These are phyloP conservation scores for Nothura maculosa DNA, from an alignment of 2,797 vertebrate species.

Conservation along the genomic window DNA sequence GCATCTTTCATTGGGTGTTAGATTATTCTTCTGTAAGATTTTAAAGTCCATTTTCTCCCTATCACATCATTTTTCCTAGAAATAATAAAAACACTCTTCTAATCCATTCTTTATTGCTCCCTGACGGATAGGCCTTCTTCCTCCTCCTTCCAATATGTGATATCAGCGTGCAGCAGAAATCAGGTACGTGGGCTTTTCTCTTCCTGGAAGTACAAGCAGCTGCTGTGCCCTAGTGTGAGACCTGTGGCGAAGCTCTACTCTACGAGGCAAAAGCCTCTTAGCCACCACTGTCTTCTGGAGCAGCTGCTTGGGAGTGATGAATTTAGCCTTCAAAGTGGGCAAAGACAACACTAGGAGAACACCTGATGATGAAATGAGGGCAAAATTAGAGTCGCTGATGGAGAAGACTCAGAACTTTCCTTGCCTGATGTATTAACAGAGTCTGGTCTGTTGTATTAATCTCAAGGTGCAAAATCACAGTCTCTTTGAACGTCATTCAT, in stretches of 20 bases:
- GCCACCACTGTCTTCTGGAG: not conserved
- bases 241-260: not conserved
- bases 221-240: not conserved
- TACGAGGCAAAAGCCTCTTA: not conserved
- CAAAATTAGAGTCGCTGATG: not conserved
- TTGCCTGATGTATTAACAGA: not conserved
- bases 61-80: conserved; percentile 18
- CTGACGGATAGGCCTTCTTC: not conserved
- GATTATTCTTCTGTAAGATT: not conserved
- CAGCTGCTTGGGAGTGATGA: not conserved
- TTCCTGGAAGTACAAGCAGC: not conserved
- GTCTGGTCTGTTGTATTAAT: not conserved
- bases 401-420: not conserved
- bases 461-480: fast-evolving
- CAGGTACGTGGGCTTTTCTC: not conserved
- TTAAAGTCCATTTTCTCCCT: not conserved
- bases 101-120: not conserved
- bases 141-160: not conserved
- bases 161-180: not conserved
- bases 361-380: not conserved
- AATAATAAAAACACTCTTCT: not conserved
- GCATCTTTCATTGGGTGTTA: not conserved
- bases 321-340: not conserved
- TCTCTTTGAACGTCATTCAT: not conserved
- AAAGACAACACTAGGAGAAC: not conserved